Base-by-base conservation (phyloP, 2,113 vertebrate genomes). In the Dipodomys ordii region DNA sequence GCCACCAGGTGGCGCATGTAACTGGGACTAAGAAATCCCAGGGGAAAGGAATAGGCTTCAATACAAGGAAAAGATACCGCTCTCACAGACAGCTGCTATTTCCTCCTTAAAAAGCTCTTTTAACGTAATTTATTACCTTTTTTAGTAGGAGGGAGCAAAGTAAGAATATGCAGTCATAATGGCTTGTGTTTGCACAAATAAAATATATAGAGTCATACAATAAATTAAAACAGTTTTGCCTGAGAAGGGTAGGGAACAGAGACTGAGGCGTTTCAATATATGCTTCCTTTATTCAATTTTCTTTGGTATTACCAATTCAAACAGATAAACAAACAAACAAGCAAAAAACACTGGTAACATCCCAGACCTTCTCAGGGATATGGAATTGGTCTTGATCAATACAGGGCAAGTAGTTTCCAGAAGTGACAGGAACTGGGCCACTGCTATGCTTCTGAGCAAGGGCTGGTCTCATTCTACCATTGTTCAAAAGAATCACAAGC, bases 1-100 rank as follows among this genome's bases (percentile, higher is more conserved):
- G 49, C 93, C 91, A 94, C 93, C 78, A 94, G 96, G 91, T 71
- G 96, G 91, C 87, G 65, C 12, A n/a, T 27, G 68, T 80, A 53
- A 53, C 16, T 1, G 3, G 22, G 27, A 60, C 46, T 82, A 72
- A 68, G 49, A 49, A 83, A 30, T 69, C 20, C 49, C 4, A 1
- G 35, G 18, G 53, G 53, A 88, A 90, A 62, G 32, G 27, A 84
- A 57, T 67, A 84, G 27, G 10, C 30, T 78, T 72, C 62, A 15
- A 7, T 0, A 68, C 15, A 4, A 10, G 7, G 12, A 1, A 19
- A 30, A 60, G 15, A 57, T n/a, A 49, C 57, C 7, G 22, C 10
- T 82, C 25, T 35, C 18, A 6, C 7, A 27, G 57, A 68, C 18
- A 25, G 22, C 4, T 8, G 35, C 7, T 13, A 27, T 28, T 49